Conservation (phyloP, 2,888 invertebrate species). For the Hyposoter didymator region DNA sequence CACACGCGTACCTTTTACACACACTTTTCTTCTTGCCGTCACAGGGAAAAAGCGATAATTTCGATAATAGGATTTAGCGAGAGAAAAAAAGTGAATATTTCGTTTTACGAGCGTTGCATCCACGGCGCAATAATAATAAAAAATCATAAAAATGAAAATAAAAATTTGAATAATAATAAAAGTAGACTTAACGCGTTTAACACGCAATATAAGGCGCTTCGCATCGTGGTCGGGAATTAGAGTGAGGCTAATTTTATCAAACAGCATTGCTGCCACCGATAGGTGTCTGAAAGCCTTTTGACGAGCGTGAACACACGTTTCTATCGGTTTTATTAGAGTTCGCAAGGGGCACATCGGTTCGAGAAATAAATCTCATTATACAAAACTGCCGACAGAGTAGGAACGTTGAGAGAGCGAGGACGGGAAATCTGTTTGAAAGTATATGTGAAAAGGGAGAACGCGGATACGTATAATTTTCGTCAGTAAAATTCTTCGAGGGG, state of each 20-base stretch:
- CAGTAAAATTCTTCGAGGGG: constrained; percentile 53
- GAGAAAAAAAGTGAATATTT: constrained; percentile 17
- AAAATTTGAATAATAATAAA: constrained; percentile 19
- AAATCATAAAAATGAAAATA: not conserved
- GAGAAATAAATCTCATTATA: constrained; percentile 35
- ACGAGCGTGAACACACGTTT: constrained; percentile 40
- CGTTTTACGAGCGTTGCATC: constrained; percentile 3
- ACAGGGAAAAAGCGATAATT: constrained; percentile 46
- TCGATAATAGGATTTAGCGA: constrained; percentile 32
- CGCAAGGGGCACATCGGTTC: constrained; percentile 26
- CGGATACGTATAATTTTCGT: constrained; percentile 42
- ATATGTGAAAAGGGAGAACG: constrained; percentile 14
- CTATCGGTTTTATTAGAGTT: constrained; percentile 28
- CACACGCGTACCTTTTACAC: not conserved
- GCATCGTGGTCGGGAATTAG: constrained; percentile 23
- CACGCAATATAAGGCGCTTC: constrained; percentile 21
- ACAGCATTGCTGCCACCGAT: not conserved
- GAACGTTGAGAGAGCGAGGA: not conserved
- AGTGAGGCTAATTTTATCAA: constrained; percentile 42
- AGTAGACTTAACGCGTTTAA: constrained; percentile 8
- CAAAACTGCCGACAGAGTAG: not conserved
- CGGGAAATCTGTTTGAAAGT: constrained; percentile 43
- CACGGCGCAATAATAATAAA: constrained; percentile 3
- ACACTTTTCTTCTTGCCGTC: constrained; percentile 22
- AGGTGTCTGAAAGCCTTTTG: constrained; percentile 41